Percentiles rank a stretch among this genome's conserved stretches.
These are phyloP conservation scores for Sarcophaga carnaria DNA, from an alignment of 2,888 invertebrate species.

Conservation along the genomic window DNA sequence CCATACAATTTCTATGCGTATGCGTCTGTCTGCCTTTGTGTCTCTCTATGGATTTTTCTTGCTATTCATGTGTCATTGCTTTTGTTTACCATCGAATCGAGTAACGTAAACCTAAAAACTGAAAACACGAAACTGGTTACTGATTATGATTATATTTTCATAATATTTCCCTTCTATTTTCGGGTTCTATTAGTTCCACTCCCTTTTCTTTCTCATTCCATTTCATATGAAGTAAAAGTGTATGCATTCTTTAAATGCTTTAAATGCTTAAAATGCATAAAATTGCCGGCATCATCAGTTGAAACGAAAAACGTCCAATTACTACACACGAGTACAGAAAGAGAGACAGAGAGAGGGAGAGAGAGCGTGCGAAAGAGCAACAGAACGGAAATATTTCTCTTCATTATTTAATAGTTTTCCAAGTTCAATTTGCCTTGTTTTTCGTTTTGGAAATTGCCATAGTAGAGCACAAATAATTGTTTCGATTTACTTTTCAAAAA, in stretches of 20 bases:
- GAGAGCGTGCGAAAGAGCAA: background rate
- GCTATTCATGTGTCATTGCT: constrained; percentile 61
- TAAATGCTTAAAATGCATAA: constrained; percentile 64
- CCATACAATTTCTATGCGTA: constrained; percentile 56
- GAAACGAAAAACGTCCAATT: background rate
- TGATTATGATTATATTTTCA: constrained; percentile 49
- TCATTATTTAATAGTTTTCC: constrained; percentile 55
- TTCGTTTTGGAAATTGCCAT: constrained; percentile 20
- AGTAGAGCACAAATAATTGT: constrained; percentile 62
- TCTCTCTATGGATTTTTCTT: constrained; percentile 31
- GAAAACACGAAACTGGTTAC: constrained; percentile 35
- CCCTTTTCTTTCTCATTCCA: constrained; percentile 42
- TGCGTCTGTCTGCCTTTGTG: background rate
- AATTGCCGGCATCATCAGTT: constrained; percentile 66
- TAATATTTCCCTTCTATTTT: constrained; percentile 45
- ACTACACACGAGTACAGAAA: no score
- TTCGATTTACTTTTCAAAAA: constrained; percentile 63
- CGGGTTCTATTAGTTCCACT: constrained; percentile 59
- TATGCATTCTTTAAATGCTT: background rate
- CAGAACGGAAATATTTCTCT: constrained; percentile 57
- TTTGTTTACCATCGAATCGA: constrained; percentile 29
- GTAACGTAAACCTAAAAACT: no score
- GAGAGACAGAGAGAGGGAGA: background rate
- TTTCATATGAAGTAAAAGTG: background rate
- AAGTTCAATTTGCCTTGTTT: constrained; percentile 27